phyloP scores from a whole-genome alignment of 2,113 vertebrate genomes.

The Alethe diademata region DNA sequence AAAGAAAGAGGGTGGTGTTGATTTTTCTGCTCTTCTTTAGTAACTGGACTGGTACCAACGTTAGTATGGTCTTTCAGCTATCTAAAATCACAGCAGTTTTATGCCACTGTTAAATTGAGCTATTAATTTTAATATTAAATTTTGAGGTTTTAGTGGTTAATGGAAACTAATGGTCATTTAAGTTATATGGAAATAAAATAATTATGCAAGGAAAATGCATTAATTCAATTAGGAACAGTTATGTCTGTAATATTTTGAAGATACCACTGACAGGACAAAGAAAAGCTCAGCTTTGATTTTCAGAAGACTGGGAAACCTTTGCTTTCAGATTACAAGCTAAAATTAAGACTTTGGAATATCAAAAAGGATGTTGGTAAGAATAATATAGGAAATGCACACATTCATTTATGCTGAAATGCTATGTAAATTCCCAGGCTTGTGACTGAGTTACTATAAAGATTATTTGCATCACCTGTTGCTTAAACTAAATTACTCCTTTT shows the following conservation, averaged over 20 bases:
- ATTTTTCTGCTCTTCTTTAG: neutral
- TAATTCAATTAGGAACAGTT: neutral
- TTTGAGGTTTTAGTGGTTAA: neutral
- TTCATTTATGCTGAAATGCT: neutral
- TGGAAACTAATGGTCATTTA: neutral
- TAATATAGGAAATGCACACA: accelerated
- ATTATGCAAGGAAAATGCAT: neutral
- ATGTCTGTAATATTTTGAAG: neutral
- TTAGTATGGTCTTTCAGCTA: neutral
- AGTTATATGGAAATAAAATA: neutral
- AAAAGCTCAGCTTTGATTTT: neutral
- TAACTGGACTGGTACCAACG: neutral
- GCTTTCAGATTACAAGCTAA: neutral
- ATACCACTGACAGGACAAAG: neutral
- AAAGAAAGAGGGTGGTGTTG: neutral
- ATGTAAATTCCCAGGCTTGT: neutral
- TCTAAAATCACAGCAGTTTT: neutral
- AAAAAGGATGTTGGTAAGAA: neutral
- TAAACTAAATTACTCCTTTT: neutral
- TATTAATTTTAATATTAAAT: neutral
- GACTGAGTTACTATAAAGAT: neutral
- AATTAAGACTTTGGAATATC: neutral
- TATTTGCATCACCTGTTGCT: neutral
- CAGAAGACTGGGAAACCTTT: neutral
- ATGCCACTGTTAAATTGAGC: neutral